Percentiles rank a stretch among this genome's conserved stretches.
Conservation (phyloP, 2,113 vertebrate species). For the Sander lucioperca region DNA sequence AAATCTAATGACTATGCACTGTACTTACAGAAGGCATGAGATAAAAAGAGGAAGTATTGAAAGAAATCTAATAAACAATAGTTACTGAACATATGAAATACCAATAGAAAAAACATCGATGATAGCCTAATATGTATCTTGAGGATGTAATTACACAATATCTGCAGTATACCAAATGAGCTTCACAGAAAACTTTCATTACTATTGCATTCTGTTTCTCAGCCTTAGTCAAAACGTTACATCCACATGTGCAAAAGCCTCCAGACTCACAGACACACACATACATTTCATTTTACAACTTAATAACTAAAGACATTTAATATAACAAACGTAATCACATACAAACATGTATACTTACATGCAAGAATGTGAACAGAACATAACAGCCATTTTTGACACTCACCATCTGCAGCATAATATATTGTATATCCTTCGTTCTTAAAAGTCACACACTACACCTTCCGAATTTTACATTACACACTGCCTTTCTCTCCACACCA, state of each 20-base stretch:
- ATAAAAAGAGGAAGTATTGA: background rate
- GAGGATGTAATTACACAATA: slow-evolving; percentile 21
- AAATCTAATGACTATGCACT: background rate
- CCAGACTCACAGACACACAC: slow-evolving; percentile 14
- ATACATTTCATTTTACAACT: slow-evolving; percentile 1
- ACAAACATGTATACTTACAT: background rate
- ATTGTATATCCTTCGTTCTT: slow-evolving; percentile 37
- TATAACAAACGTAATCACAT: background rate
- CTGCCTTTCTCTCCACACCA: slow-evolving; percentile 16
- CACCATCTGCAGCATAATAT: slow-evolving; percentile 75
- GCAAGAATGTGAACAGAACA: background rate
- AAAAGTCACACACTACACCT: slow-evolving; percentile 61
- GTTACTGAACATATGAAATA: background rate
- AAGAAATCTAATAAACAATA: background rate
- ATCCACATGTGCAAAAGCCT: slow-evolving; percentile 54
- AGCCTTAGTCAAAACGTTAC: slow-evolving; percentile 64
- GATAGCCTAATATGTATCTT: background rate
- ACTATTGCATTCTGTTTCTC: slow-evolving; percentile 50
- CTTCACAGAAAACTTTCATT: slow-evolving; percentile 54
- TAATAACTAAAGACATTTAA: slow-evolving; percentile 1
- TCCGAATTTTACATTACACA: slow-evolving; percentile 55
- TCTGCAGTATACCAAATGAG: slow-evolving; percentile 21
- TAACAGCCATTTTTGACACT: slow-evolving; percentile 59
- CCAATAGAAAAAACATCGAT: background rate
- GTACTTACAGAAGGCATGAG: background rate